Percentiles rank a stretch among this genome's conserved stretches.
Evolutionary conservation across 2,888 invertebrate species (phyloP).

Genomic region (Dryococelus australis): DNA sequence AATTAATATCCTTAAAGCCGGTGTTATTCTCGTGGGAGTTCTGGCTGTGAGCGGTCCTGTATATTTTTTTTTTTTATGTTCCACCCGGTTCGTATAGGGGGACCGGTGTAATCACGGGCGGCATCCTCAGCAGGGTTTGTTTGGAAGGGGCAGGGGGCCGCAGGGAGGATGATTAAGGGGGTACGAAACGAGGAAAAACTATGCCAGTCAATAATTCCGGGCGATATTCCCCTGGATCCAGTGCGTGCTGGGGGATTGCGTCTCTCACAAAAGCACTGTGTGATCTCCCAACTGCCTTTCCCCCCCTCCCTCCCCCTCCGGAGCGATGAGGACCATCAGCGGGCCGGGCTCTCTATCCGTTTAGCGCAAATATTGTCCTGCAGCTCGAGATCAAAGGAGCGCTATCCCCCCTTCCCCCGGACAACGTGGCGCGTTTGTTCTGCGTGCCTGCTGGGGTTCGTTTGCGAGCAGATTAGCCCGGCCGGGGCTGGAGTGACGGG

Average conservation of each 20-base stretch:
- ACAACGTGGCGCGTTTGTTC: too few species aligned
- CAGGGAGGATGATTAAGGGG: background rate
- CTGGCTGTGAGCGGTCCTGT: background rate
- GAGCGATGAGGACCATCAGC: too few species aligned
- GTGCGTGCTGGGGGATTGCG: background rate
- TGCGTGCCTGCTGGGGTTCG: too few species aligned
- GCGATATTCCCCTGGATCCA: background rate
- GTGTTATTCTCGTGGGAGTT: background rate
- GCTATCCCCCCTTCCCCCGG: too few species aligned
- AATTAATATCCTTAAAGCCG: conserved; percentile 8
- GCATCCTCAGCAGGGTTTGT: background rate
- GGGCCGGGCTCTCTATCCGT: too few species aligned
- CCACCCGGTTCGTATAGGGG: background rate
- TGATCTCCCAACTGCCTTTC: background rate
- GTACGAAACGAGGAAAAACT: background rate
- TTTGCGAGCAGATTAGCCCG: too few species aligned
- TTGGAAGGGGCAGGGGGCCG: background rate
- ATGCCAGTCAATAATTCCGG: conserved; percentile 16
- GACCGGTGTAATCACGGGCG: background rate
- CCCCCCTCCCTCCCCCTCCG: background rate
- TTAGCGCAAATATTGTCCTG: too few species aligned
- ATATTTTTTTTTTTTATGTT: background rate
- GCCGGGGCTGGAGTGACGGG: too few species aligned
- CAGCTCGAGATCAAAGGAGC: too few species aligned
- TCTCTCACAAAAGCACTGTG: background rate